A percentile compares a stretch with the other conserved stretches of the same genome.
Conservation (phyloP, 2,888 invertebrate genomes). For the Gibbula magus region DNA sequence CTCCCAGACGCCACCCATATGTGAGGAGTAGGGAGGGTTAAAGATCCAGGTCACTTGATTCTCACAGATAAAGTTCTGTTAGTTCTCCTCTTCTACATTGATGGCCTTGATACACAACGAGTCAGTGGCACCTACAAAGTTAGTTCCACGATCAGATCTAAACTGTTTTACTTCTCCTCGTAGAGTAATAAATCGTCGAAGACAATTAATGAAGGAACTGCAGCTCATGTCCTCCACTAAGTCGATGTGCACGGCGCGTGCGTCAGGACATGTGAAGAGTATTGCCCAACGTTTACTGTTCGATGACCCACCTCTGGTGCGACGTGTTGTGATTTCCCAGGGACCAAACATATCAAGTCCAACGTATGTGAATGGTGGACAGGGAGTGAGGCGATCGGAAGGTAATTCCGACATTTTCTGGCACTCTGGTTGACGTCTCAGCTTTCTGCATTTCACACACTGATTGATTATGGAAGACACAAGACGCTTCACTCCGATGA, state of each 20-base stretch:
- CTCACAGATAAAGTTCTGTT: not conserved
- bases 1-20: constrained; percentile 33
- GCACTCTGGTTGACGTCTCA: not conserved
- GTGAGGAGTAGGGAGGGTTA: not conserved
- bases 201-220: not conserved
- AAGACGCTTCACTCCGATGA: not conserved
- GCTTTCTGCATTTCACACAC: not conserved
- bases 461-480: too few relatives aligned
- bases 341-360: not conserved
- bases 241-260: not conserved
- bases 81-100: constrained; percentile 2
- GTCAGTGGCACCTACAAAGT: constrained; percentile 8
- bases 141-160: constrained; percentile 25
- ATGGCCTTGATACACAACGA: not conserved
- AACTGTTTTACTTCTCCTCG: constrained; percentile 10
- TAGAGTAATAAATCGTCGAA: not conserved
- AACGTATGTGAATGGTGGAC: not conserved
- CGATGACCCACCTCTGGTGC: not conserved
- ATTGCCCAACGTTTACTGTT: not conserved
- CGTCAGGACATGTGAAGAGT: not conserved
- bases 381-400: not conserved
- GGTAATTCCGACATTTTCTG: not conserved
- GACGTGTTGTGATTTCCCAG: not conserved
- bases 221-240: not conserved
- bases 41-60: not conserved